phyloP scores from a whole-genome alignment of 2,113 vertebrate genomes.

The Nestor notabilis region DNA sequence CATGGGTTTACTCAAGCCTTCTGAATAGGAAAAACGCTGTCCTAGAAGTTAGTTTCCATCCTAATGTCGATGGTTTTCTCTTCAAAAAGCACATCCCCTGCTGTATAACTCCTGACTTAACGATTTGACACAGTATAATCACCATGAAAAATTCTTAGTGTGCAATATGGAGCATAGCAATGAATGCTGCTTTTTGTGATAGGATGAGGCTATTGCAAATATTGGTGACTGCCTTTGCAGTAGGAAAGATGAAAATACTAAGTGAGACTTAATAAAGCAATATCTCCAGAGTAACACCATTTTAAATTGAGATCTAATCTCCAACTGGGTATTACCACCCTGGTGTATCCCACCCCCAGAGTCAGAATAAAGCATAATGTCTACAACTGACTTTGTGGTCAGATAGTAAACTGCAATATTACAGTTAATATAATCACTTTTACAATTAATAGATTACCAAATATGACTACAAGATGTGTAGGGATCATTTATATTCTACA shows the following conservation, averaged over 20 bases:
- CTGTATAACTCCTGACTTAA: background rate
- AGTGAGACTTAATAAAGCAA: background rate
- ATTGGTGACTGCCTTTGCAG: background rate
- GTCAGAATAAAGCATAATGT: background rate
- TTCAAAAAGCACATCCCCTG: background rate
- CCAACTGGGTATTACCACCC: background rate
- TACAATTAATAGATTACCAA: background rate
- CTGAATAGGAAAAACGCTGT: background rate
- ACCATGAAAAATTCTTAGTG: background rate
- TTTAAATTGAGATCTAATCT: constrained; percentile 26
- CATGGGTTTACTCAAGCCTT: background rate
- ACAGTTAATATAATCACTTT: background rate
- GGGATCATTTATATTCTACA: background rate
- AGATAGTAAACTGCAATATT: background rate
- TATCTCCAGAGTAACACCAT: background rate
- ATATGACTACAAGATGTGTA: background rate
- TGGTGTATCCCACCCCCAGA: background rate
- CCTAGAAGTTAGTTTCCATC: background rate
- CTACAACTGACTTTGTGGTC: background rate
- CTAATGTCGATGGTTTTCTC: background rate
- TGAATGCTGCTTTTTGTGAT: background rate
- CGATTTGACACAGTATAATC: background rate
- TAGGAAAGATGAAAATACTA: background rate
- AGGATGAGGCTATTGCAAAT: background rate
- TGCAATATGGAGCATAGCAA: background rate